phyloP scores from a whole-genome alignment of 1,140 invertebrate species.

The Colletes gigas region DNA sequence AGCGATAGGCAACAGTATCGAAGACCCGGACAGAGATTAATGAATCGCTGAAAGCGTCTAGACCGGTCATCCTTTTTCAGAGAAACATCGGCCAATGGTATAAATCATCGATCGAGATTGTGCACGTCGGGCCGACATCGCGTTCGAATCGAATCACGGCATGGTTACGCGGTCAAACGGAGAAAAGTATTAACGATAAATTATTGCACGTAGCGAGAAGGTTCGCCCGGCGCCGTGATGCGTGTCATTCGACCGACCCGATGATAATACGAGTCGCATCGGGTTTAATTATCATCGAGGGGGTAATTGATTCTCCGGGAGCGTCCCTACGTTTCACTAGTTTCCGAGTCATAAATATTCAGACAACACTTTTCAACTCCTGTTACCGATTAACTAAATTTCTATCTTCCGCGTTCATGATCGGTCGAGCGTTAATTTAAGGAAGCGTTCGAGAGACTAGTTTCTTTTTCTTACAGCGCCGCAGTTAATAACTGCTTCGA shows the following conservation, averaged over 20 bases:
- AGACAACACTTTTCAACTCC: neutral
- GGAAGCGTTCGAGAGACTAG: no score
- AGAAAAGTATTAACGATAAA: constrained; percentile 7
- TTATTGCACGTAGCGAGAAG: neutral
- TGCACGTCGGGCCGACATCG: neutral
- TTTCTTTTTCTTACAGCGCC: no score
- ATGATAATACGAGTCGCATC: neutral
- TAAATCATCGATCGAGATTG: constrained; percentile 44
- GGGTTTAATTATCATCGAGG: neutral
- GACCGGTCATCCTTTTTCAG: constrained; percentile 39
- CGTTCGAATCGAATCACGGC: neutral
- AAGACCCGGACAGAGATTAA: constrained; percentile 35
- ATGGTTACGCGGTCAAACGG: no score
- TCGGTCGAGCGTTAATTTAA: no score
- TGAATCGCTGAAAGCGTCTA: constrained; percentile 29
- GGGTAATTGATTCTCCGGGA: neutral
- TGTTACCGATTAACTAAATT: neutral
- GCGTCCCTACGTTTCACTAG: neutral
- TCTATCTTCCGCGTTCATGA: neutral
- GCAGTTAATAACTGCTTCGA: no score
- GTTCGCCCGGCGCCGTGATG: neutral
- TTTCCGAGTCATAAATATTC: neutral
- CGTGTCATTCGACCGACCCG: neutral
- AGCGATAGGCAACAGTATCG: constrained; percentile 28
- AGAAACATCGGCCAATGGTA: constrained; percentile 28